Evolutionary conservation across 2,113 vertebrate genomes (phyloP).

Genomic region (Capricornis sumatraensis): DNA sequence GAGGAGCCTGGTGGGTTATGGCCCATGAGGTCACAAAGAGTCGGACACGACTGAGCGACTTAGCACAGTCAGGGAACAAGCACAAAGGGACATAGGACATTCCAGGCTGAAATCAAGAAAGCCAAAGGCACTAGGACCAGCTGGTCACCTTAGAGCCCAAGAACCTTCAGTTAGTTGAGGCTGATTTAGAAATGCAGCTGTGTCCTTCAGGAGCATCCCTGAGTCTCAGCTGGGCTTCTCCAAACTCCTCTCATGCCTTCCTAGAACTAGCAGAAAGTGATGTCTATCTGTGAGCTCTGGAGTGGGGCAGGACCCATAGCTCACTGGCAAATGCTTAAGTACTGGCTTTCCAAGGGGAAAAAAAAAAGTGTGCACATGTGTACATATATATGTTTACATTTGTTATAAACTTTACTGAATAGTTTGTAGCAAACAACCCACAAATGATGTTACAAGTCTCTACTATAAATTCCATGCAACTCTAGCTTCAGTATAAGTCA

Average conservation of each 20-base stretch:
- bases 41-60: accelerated
- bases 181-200: too few relatives aligned
- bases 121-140: not conserved
- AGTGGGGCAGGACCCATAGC: accelerated
- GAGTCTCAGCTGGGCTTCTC: accelerated
- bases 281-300: not conserved
- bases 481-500: not conserved
- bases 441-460: too few relatives aligned
- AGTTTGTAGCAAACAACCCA: not conserved
- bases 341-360: accelerated
- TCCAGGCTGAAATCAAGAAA: too few relatives aligned
- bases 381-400: accelerated
- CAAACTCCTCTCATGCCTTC: not conserved
- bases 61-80: not conserved
- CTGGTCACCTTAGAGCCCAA: not conserved
- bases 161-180: not conserved
- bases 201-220: not conserved
- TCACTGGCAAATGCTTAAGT: not conserved
- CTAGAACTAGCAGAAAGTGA: accelerated
- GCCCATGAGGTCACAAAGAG: not conserved
- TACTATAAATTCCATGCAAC: not conserved
- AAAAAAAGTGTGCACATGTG: not conserved
- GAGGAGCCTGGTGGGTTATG: not conserved
- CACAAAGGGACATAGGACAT: too few relatives aligned
- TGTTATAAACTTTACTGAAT: not conserved